Percentiles rank a stretch among this genome's conserved stretches.
Conservation (phyloP, 2,888 invertebrate genomes). For the Galerucella nymphaeae region DNA sequence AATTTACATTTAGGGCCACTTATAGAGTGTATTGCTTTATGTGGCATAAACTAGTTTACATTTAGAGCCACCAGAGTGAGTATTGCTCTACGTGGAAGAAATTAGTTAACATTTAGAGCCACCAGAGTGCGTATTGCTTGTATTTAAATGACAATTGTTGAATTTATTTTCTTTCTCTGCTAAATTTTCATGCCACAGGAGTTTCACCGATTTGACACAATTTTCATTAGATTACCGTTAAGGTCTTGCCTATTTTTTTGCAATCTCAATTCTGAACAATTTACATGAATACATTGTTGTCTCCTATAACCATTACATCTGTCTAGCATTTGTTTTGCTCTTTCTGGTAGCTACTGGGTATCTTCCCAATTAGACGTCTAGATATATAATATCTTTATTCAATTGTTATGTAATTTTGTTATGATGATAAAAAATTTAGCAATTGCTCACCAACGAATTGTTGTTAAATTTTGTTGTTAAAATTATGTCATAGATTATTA, state of each 20-base stretch:
- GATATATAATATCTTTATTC: background rate
- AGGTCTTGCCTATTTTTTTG: background rate
- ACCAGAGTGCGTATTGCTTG: too few species aligned
- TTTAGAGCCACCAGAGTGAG: too few species aligned
- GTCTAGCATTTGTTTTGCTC: slow-evolving; percentile 6
- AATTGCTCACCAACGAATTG: background rate
- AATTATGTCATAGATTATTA: background rate
- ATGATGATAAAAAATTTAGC: background rate
- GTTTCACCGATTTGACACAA: too few species aligned
- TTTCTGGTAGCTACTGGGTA: background rate
- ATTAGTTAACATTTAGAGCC: too few species aligned
- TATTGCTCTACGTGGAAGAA: too few species aligned
- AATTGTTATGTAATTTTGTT: slow-evolving; percentile 1
- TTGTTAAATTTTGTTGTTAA: background rate
- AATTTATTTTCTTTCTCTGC: too few species aligned
- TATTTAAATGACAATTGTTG: too few species aligned
- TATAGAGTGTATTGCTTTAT: too few species aligned
- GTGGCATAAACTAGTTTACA: too few species aligned
- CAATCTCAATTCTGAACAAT: background rate
- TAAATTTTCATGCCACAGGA: too few species aligned
- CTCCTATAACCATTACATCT: slow-evolving; percentile 1
- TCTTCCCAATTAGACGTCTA: background rate
- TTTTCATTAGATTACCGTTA: background rate
- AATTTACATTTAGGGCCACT: too few species aligned
- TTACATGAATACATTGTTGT: slow-evolving; percentile 7